Evolutionary conservation across 2,113 vertebrate genomes (phyloP), one percentile per base, ranked within the genome.

Genomic region (Mustela nigripes): DNA sequence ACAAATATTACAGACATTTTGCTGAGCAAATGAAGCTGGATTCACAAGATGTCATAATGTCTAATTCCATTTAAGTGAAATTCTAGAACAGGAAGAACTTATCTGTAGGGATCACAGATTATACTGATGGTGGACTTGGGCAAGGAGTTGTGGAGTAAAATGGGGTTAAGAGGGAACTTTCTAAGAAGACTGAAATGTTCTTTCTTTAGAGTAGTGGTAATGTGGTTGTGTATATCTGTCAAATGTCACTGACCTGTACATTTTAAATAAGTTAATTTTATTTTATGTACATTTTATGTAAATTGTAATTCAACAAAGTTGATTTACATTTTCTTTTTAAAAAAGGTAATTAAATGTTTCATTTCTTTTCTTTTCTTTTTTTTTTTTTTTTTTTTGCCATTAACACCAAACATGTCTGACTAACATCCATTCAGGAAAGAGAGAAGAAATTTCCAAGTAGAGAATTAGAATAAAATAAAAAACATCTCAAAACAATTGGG

Each of bases 241-340:
- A 90, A 69, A 95, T 81, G 60, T 31, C 58, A 60, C 12, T 81
- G 58, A 76, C 26, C 19, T 56, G 22, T 36, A 69, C 19, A 76
- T 36, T n/a, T 60, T 91, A 88, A 93, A 63, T 28, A 84, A 2
- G 4, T 78, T 11, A 84, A 60, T 83, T 94, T 88, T 78, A 76
- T 83, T 76, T 62, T 62, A 62, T 26, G 22, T 60, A 60, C 22
- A 60, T 9, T 60, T 80, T 93, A 50, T 53, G 36, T 91, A 45
- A 78, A 95, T 92, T 94, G 91, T 83, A 95, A 16, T 71, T 95
- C 21, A 69, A 71, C 48, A n/a, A 92, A 71, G 53, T 82, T 92
- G 53, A 92, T n/a, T 94, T 95, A 39, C 31, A 71, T 58, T 73
- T n/a, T 88, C 69, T 45, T 69, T 45, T 33, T 28, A 89, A n/a